phyloP scores from a whole-genome alignment of 2,113 vertebrate species.

The Upupa epops region DNA sequence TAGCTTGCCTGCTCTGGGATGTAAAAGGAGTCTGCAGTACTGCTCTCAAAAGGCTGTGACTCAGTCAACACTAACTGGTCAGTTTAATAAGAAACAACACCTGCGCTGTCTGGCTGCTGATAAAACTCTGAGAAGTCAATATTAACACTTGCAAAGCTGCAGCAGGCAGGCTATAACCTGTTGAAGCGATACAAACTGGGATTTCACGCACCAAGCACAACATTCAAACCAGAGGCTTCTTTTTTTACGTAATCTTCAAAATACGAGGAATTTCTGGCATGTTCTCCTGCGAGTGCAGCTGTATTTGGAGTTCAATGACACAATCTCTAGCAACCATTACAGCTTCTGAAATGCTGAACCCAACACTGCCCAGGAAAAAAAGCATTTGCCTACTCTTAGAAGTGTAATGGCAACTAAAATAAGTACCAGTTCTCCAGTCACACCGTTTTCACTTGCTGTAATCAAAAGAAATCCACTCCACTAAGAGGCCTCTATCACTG shows the following conservation, averaged over 20 bases:
- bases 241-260: background rate
- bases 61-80: background rate
- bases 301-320: background rate
- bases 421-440: background rate
- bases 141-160: background rate
- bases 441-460: background rate
- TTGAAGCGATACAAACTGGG: background rate
- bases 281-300: background rate
- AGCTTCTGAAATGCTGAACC: background rate
- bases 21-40: background rate
- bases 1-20: background rate
- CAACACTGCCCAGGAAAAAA: background rate
- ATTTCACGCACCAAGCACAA: background rate
- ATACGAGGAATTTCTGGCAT: background rate
- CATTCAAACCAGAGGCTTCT: background rate
- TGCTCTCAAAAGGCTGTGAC: background rate
- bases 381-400: background rate
- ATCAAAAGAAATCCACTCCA: background rate
- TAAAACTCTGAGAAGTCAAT: background rate
- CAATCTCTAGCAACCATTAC: background rate
- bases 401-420: background rate
- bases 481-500: background rate
- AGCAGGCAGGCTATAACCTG: background rate
- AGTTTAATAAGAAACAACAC: background rate
- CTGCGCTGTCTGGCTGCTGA: background rate